Conservation (phyloP, 2,797 vertebrate genomes). For the Malurus splendens region DNA sequence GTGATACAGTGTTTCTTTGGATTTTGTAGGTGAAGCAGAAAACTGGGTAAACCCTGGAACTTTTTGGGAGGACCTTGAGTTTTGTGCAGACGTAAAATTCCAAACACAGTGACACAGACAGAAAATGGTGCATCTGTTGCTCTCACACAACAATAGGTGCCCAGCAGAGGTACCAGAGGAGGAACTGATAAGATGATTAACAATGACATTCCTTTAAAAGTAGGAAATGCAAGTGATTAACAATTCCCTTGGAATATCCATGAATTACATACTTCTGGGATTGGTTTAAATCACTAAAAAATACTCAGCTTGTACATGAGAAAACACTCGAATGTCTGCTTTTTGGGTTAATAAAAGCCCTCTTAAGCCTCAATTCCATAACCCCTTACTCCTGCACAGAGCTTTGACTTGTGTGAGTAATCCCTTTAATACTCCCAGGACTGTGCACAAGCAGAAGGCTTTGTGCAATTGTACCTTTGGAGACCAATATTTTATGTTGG, state of each 20-base stretch:
- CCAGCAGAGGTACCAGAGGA: not conserved
- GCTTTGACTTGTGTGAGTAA: constrained; percentile 22
- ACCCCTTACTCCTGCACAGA: constrained; percentile 1
- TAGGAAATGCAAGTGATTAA: constrained; percentile 1
- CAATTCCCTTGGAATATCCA: not conserved
- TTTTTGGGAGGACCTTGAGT: not conserved
- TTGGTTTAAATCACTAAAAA: not conserved
- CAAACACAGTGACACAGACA: not conserved
- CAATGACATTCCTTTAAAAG: not conserved
- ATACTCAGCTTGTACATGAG: not conserved
- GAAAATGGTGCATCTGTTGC: not conserved
- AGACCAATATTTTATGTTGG: constrained; percentile 26
- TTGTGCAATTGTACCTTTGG: not conserved
- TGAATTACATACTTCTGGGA: not conserved
- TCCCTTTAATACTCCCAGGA: constrained; percentile 10
- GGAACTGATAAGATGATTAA: not conserved
- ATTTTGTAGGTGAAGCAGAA: not conserved
- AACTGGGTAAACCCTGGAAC: not conserved
- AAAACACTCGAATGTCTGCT: not conserved
- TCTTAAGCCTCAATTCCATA: not conserved
- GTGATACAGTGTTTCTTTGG: not conserved
- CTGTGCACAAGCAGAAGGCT: not conserved
- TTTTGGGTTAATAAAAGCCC: constrained; percentile 29
- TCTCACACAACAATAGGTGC: not conserved
- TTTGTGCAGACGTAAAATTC: not conserved